Base-by-base conservation (phyloP, 2,888 invertebrate genomes). In the Steinernema carpocapsae region DNA sequence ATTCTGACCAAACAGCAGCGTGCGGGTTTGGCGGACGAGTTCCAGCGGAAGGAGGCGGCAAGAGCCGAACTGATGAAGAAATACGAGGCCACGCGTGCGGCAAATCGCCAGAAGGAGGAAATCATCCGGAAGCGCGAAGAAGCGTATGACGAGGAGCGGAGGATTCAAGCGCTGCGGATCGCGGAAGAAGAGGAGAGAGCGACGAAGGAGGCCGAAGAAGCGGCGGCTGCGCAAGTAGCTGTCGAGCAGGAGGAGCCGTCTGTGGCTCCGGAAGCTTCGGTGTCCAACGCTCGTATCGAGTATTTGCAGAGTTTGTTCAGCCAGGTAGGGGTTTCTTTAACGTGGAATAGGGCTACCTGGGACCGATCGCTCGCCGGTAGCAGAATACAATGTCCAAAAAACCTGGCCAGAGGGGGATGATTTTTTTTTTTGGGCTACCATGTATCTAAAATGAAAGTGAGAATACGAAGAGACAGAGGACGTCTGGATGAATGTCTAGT, bases 21-120 rank as follows among this genome's bases (percentile, higher is more conserved):
- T 4, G 70, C 75, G 10, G 59, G 72, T 70, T 70, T 82, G 19
- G 76, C 77, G 45, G 72, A 70, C 17, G 72, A 75, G 45, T 51
- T 76, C 42, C 73, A 71, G 14, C 73, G 75, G 48, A 79, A 79
- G 29, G 22, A 14, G 1, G 74, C 76, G 51, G 29, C 45, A 17
- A 77, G 77, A 70, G 71, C 74, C 22, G 70, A 71, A 10, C 19
- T 77, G 24, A 72, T 75, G 45, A 77, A 52, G 24, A 77, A 77
- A 12, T 79, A 75, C 42, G 73, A 70, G 10, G 64, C 71, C 37
- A 73, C 78, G 46, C 79, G 80, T 64, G 70, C 64, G 14, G 80
- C 81, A 56, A 83, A 82, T 70, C 79, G 76, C 22, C 77, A 80
- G 56, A 74, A 80, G 19, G 74, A 75, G 10, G 64, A 76, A 12